These are phyloP conservation scores for Ichneumon xanthorius DNA, from an alignment of 2,888 invertebrate species.

Conservation along the genomic window DNA sequence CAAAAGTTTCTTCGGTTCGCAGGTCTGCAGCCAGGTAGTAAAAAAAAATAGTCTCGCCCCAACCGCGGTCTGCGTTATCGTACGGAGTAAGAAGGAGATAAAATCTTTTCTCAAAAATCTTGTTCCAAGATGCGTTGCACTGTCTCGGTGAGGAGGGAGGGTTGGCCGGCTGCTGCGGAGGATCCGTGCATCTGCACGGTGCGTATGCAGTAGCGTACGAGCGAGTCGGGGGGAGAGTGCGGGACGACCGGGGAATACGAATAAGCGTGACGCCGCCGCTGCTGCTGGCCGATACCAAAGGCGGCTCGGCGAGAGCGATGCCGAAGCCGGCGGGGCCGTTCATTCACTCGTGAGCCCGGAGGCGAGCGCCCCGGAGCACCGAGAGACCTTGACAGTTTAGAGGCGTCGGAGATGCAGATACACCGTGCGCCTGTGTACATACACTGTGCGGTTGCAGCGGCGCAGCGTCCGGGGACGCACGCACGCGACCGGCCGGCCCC, in stretches of 20 bases:
- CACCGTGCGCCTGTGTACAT: constrained; percentile 32
- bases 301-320: constrained; percentile 24
- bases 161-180: constrained; percentile 38
- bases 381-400: constrained; percentile 75
- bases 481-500: constrained; percentile 45
- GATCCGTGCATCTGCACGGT: constrained; percentile 52
- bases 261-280: constrained; percentile 12
- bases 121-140: constrained; percentile 7
- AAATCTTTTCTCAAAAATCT: constrained; percentile 22
- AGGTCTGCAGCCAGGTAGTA: too few relatives aligned
- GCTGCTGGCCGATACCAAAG: constrained; percentile 20
- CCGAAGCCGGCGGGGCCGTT: constrained; percentile 61
- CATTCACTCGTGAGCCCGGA: constrained; percentile 60
- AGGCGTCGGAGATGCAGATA: constrained; percentile 71
- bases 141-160: constrained; percentile 22
- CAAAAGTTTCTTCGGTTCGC: too few relatives aligned
- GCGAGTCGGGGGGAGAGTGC: constrained; percentile 19
- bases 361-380: constrained; percentile 40
- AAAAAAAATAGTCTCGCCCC: too few relatives aligned
- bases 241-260: constrained; percentile 60
- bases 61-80: constrained; percentile 38
- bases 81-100: constrained; percentile 38
- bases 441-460: constrained; percentile 6
- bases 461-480: not conserved
- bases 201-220: constrained; percentile 39